A percentile compares a stretch with the other conserved stretches of the same genome.
Evolutionary conservation across 2,797 vertebrate genomes (phyloP).

Genomic region (Oophaga sylvatica): DNA sequence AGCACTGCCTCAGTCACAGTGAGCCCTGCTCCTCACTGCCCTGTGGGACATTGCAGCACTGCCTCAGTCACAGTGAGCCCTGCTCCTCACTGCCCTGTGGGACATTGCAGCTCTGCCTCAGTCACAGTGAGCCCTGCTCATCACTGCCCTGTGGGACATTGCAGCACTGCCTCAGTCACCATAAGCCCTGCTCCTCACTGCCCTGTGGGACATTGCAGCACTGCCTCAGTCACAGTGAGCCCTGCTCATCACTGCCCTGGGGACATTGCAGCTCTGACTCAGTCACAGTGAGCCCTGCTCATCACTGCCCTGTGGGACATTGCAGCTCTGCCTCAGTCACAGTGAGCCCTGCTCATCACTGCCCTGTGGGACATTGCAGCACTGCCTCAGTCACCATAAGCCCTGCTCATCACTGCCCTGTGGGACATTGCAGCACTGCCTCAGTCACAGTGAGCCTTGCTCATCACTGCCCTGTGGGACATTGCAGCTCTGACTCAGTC

Average conservation of each 20-base stretch:
- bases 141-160: background rate
- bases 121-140: background rate
- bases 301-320: background rate
- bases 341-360: background rate
- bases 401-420: background rate
- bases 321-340: background rate
- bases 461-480: background rate
- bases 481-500: background rate
- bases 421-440: conserved; percentile 1
- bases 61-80: background rate
- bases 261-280: conserved; percentile 9
- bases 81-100: background rate
- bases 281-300: background rate
- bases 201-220: background rate
- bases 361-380: background rate
- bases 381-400: background rate
- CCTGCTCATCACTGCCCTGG: background rate
- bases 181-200: background rate
- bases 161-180: background rate
- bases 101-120: conserved; percentile 5
- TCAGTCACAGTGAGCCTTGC: background rate
- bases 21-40: too few species aligned
- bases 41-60: conserved; percentile 8
- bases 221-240: background rate
- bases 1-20: conserved; percentile 12